A percentile compares a stretch with the other conserved stretches of the same genome.
phyloP scores from a whole-genome alignment of 2,888 invertebrate genomes.

The Thymelicus sylvestris region DNA sequence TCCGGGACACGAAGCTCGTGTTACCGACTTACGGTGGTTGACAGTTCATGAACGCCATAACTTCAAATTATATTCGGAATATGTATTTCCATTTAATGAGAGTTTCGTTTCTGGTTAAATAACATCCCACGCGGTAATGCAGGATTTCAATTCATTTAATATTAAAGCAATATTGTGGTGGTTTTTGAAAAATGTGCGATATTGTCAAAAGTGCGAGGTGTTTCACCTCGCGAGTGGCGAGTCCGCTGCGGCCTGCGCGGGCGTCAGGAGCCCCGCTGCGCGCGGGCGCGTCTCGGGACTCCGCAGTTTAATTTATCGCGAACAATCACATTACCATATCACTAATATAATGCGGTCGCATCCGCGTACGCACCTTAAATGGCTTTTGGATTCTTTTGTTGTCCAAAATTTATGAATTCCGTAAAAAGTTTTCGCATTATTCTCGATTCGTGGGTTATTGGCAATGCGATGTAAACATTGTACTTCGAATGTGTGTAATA shows the following conservation, averaged over 20 bases:
- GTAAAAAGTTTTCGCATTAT: conserved; percentile 70
- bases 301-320: conserved; percentile 77
- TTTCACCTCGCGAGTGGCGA: conserved; percentile 65
- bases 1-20: conserved; percentile 69
- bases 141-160: conserved; percentile 19
- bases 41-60: conserved; percentile 67
- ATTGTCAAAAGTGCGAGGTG: conserved; percentile 72
- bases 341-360: conserved; percentile 79
- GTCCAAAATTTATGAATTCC: conserved; percentile 77
- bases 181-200: conserved; percentile 47
- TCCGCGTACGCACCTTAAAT: conserved; percentile 78
- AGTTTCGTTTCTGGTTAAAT: conserved; percentile 21
- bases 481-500: conserved; percentile 62
- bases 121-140: conserved; percentile 27
- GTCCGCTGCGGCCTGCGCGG: conserved; percentile 63
- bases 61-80: conserved; percentile 65
- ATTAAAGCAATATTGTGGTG: conserved; percentile 13
- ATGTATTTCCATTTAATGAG: conserved; percentile 22
- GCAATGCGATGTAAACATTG: conserved; percentile 69
- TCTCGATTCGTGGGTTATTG: conserved; percentile 61
- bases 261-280: conserved; percentile 75
- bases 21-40: conserved; percentile 60
- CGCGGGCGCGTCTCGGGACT: conserved; percentile 59
- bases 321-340: conserved; percentile 84
- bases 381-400: conserved; percentile 81